Percentiles rank a stretch among this genome's conserved stretches.
These are phyloP conservation scores for Apamea crenata DNA, from an alignment of 2,888 invertebrate species.

Conservation along the genomic window DNA sequence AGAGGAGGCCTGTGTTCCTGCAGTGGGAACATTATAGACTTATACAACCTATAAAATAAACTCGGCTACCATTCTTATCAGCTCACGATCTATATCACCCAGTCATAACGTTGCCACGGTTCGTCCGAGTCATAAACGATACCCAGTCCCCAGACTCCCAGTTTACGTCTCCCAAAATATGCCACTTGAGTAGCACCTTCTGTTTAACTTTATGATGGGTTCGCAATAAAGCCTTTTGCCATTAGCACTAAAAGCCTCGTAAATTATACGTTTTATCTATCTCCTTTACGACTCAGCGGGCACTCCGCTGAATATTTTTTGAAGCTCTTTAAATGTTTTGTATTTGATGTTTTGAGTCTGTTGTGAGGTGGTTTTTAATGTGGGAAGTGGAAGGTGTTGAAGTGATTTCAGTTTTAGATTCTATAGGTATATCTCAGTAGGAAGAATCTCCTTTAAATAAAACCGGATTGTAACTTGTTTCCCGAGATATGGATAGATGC, in stretches of 20 bases:
- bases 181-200: slow-evolving; percentile 71
- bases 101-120: slow-evolving; percentile 26
- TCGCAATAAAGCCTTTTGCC: slow-evolving; percentile 79
- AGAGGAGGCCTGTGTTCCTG: neutral
- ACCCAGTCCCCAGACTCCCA: slow-evolving; percentile 24
- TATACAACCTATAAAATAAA: neutral
- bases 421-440: no score
- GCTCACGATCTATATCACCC: slow-evolving; percentile 33
- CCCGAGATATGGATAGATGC: neutral
- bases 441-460: no score
- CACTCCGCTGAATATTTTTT: slow-evolving; percentile 68
- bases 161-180: slow-evolving; percentile 68
- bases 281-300: slow-evolving; percentile 67
- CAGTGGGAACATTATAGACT: neutral
- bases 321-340: slow-evolving; percentile 61
- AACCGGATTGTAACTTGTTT: no score
- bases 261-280: slow-evolving; percentile 82
- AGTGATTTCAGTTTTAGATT: neutral
- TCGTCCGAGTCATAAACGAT: slow-evolving; percentile 46
- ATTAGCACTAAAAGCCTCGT: slow-evolving; percentile 82
- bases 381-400: neutral
- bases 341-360: slow-evolving; percentile 38
- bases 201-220: slow-evolving; percentile 77
- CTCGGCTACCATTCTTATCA: slow-evolving; percentile 30
- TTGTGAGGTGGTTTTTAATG: slow-evolving; percentile 23